Conservation (phyloP, 1,140 invertebrate genomes). For the Heliconius nattereri region DNA sequence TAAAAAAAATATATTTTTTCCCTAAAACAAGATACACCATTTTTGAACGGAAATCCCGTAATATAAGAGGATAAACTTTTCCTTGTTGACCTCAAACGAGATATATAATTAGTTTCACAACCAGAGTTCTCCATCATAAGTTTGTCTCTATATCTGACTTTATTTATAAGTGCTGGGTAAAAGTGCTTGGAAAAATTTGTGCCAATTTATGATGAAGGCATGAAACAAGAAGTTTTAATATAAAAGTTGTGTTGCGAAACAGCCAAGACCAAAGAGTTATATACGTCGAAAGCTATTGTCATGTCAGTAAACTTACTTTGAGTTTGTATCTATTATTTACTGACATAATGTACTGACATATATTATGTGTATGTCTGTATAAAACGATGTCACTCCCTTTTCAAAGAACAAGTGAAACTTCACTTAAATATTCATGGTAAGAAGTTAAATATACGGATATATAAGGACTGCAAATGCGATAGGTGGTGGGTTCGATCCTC, state of each 20-base stretch:
- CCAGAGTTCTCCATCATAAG: background rate
- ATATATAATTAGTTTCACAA: background rate
- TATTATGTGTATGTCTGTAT: background rate
- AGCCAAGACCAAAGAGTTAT: conserved; percentile 15
- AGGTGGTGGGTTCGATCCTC: too few species aligned
- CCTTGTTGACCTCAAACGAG: too few species aligned
- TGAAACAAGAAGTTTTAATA: conserved; percentile 31
- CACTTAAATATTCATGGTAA: too few species aligned
- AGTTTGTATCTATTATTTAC: conserved; percentile 3
- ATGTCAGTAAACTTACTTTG: background rate
- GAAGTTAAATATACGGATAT: too few species aligned
- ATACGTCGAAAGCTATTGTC: background rate
- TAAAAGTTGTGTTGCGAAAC: conserved; percentile 21
- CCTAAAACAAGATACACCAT: too few species aligned
- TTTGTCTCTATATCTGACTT: conserved; percentile 4
- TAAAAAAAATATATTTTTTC: too few species aligned
- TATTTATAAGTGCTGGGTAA: conserved; percentile 11
- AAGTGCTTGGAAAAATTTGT: conserved; percentile 14
- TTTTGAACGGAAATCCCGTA: background rate
- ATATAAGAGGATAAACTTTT: background rate
- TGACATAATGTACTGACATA: background rate
- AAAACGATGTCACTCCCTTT: background rate
- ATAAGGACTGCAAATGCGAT: too few species aligned
- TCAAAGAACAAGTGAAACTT: background rate
- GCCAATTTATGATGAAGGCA: conserved; percentile 24